Percentiles rank a stretch among this genome's conserved stretches.
phyloP scores from a whole-genome alignment of 2,888 invertebrate genomes.

The Eumacrocentrus americanus region DNA sequence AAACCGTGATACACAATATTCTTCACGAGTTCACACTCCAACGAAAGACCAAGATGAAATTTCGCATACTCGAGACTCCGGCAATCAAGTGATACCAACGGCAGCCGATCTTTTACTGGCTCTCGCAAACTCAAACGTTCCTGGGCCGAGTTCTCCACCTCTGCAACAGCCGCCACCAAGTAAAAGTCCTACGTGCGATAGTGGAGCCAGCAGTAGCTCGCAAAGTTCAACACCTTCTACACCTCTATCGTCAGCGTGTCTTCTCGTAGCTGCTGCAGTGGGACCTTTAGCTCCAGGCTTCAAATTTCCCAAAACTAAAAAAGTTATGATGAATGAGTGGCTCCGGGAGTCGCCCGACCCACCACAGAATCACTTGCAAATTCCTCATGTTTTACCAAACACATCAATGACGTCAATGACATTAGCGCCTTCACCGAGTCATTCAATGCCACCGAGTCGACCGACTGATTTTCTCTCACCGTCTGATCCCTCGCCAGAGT shows the following conservation, averaged over 20 bases:
- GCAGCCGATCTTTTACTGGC: slow-evolving; percentile 68
- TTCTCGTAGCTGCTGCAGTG: slow-evolving; percentile 83
- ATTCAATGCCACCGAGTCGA: slow-evolving; percentile 29
- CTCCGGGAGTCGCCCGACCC: slow-evolving; percentile 75
- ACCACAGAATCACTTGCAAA: slow-evolving; percentile 32
- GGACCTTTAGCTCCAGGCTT: slow-evolving; percentile 83
- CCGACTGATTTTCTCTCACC: slow-evolving; percentile 44
- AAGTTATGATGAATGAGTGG: slow-evolving; percentile 87
- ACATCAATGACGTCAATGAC: slow-evolving; percentile 30
- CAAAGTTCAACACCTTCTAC: slow-evolving; percentile 67
- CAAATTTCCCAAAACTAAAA: slow-evolving; percentile 92
- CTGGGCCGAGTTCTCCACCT: slow-evolving; percentile 52
- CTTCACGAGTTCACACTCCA: slow-evolving; percentile 47
- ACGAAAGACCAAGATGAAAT: slow-evolving; percentile 38
- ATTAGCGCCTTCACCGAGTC: slow-evolving; percentile 25
- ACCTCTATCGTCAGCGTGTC: slow-evolving; percentile 77
- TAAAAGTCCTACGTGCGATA: slow-evolving; percentile 61
- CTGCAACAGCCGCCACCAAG: slow-evolving; percentile 52
- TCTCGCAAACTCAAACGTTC: slow-evolving; percentile 62
- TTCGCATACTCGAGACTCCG: slow-evolving; percentile 25
- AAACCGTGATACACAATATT: slow-evolving; percentile 44
- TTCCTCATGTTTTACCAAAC: slow-evolving; percentile 41
- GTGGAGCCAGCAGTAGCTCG: slow-evolving; percentile 60
- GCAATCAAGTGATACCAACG: slow-evolving; percentile 55
- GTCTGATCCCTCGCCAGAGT: slow-evolving; percentile 49